Evolutionary conservation across 2,113 vertebrate genomes (phyloP).

Genomic region (Nibea coibor): DNA sequence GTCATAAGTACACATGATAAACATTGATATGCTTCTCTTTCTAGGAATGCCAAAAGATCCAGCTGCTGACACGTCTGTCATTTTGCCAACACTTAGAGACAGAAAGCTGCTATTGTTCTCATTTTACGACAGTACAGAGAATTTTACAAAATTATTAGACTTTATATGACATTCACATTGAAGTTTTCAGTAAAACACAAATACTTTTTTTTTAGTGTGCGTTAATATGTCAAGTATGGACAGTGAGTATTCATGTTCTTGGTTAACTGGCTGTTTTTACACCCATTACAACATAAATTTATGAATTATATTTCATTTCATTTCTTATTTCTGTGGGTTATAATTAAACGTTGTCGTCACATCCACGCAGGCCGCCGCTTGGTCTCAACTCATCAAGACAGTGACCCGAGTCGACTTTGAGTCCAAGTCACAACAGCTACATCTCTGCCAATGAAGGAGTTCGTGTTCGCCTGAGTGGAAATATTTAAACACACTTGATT

Average conservation of each 20-base stretch:
- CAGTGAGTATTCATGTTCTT: not conserved
- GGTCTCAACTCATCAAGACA: no score
- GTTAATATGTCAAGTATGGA: not conserved
- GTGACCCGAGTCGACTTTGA: no score
- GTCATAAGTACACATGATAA: conserved; percentile 3
- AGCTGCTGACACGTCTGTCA: not conserved
- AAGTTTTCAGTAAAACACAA: not conserved
- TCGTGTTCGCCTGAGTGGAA: conserved; percentile 26
- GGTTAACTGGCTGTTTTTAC: not conserved
- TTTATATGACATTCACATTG: not conserved
- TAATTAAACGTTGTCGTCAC: not conserved
- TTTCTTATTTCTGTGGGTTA: conserved; percentile 24
- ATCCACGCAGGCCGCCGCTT: no score
- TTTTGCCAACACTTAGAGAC: not conserved
- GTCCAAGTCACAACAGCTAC: no score
- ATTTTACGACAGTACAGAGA: not conserved
- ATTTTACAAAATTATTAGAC: not conserved
- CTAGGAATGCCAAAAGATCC: not conserved
- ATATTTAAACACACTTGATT: conserved; percentile 56
- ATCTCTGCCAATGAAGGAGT: conserved; percentile 4
- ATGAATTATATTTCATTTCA: not conserved
- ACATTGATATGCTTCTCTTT: not conserved
- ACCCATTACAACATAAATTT: not conserved
- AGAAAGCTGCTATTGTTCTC: not conserved
- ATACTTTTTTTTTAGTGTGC: not conserved